Evolutionary conservation across 2,888 invertebrate species (phyloP).

Genomic region (Polymixis lichenea): DNA sequence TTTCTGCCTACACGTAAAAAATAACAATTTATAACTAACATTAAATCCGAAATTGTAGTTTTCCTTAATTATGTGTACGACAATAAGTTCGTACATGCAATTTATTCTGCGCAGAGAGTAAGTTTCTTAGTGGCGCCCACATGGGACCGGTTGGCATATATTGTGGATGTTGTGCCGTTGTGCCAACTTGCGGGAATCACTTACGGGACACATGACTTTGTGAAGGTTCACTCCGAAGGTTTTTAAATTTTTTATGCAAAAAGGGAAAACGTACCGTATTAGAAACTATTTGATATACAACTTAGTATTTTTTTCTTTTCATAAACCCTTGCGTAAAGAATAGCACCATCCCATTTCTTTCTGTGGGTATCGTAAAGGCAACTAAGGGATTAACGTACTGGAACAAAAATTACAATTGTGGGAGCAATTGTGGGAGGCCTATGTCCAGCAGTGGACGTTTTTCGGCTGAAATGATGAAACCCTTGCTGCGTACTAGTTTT

Average conservation of each 20-base stretch:
- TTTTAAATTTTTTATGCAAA: slow-evolving; percentile 51
- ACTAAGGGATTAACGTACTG: no score
- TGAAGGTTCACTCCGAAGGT: slow-evolving; percentile 41
- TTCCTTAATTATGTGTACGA: slow-evolving; percentile 50
- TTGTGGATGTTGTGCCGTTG: slow-evolving; percentile 20
- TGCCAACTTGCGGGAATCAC: slow-evolving; percentile 55
- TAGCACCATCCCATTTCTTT: no score
- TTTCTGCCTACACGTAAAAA: neutral
- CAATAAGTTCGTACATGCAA: slow-evolving; percentile 38
- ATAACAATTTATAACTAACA: slow-evolving; percentile 14
- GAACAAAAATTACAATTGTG: no score
- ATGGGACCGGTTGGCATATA: slow-evolving; percentile 53
- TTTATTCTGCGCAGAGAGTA: slow-evolving; percentile 51
- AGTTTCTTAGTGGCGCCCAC: slow-evolving; percentile 56
- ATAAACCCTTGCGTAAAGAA: neutral
- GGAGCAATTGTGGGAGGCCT: no score
- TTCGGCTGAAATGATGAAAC: neutral
- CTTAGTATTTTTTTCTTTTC: neutral
- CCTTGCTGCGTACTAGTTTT: neutral
- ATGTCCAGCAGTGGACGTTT: no score
- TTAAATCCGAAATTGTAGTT: slow-evolving; percentile 38
- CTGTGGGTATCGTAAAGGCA: no score
- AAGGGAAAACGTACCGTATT: slow-evolving; percentile 22
- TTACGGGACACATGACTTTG: slow-evolving; percentile 49
- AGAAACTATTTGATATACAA: slow-evolving; percentile 30